Evolutionary conservation across 2,888 invertebrate species (phyloP).

Genomic region (Limulus polyphemus): DNA sequence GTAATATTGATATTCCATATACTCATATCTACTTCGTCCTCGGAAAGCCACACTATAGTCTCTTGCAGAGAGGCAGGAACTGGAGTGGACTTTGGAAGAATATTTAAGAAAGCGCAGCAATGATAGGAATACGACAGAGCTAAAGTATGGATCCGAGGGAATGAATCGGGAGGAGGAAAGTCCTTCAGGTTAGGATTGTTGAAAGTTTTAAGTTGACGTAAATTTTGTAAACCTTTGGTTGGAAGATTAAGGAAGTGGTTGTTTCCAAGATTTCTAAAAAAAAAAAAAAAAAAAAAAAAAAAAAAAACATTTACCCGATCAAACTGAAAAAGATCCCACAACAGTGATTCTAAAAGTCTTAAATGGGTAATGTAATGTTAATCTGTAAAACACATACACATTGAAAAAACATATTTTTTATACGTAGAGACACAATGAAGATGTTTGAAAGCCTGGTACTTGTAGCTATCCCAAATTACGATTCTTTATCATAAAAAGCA

Average conservation of each 20-base stretch:
- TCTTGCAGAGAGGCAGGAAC: slow-evolving; percentile 20
- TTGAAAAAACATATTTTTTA: too few species aligned
- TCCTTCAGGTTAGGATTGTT: slow-evolving; percentile 75
- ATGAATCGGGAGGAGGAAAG: slow-evolving; percentile 72
- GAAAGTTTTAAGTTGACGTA: slow-evolving; percentile 77
- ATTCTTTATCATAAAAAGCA: too few species aligned
- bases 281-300: too few species aligned
- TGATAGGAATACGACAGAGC: slow-evolving; percentile 89
- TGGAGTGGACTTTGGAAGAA: slow-evolving; percentile 10
- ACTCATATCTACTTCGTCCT: slow-evolving; percentile 22
- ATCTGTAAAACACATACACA: too few species aligned
- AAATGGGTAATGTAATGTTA: too few species aligned
- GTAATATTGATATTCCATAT: slow-evolving; percentile 43
- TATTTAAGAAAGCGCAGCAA: slow-evolving; percentile 74
- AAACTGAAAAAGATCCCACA: too few species aligned
- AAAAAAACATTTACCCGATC: too few species aligned
- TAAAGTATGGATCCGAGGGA: slow-evolving; percentile 72
- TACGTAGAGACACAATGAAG: too few species aligned
- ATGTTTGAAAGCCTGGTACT: too few species aligned
- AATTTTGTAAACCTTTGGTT: slow-evolving; percentile 59
- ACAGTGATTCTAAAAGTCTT: too few species aligned
- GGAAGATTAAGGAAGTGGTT: slow-evolving; percentile 75
- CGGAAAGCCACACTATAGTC: slow-evolving; percentile 24
- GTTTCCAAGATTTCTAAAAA: slow-evolving; percentile 68
- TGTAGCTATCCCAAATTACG: too few species aligned